Evolutionary conservation across 2,113 vertebrate species (phyloP), one percentile per base, ranked within the genome.

Genomic region (Oreochromis tanganicae): DNA sequence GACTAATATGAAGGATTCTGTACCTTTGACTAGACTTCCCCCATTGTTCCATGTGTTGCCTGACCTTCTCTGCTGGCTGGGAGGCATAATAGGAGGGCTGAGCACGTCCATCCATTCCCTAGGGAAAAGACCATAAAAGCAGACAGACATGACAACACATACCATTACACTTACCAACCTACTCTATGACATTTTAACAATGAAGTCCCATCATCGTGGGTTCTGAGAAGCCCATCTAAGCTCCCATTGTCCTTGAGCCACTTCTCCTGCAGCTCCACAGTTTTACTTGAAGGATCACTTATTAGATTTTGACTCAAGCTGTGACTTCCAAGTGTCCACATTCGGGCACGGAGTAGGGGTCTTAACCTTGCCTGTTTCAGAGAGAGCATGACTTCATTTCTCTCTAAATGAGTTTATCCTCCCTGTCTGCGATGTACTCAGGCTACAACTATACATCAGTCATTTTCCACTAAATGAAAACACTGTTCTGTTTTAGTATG

Each of bases 41-140:
- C 19, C 75, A 86, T 91, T 82, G 80, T 92, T 90, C 91, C 81
- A 52, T 83, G 89, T 89, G 82, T 68, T 92, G 80, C 81, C 85
- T 92, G 95, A 92, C 92, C 94, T 94, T 93, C 91, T 91, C 84
- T 85, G 90, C 80, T 91, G 95, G 89, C 94, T 93, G 34, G 92
- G 93, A 92, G 94, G 93, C 88, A 96, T 91, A 85, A 96, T 95
- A 12, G 96, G 96, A 91, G 96, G 96, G 91, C 96, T 97, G 57
- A 96, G 92, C 83, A 96, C 94, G 80, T 96, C 94, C 95, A 96
- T 96, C 96, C 96, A 96, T 88, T 96, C 96, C 87, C 96, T 97
- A 43, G 89, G 90, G 93, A 84, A 88, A 89, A 90, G 73, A 93
- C 80, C 89, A 92, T 90, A 92, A 91, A 94, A 81, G 85, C 88